phyloP scores from a whole-genome alignment of 2,888 invertebrate genomes.

The Ophion ventricosus region DNA sequence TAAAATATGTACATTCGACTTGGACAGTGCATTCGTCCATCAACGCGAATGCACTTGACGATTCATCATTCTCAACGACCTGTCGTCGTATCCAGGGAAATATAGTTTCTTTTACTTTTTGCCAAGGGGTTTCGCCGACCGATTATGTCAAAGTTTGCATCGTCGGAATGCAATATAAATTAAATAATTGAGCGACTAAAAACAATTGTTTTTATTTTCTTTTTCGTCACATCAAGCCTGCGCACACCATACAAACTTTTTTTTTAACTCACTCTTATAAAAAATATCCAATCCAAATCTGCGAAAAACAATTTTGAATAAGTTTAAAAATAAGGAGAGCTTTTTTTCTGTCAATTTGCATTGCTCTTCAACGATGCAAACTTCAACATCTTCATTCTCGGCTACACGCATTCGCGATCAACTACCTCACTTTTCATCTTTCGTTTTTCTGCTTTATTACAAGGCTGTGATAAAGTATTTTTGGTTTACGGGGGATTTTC shows the following conservation, averaged over 20 bases:
- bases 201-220: background rate
- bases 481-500: background rate
- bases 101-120: background rate
- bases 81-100: background rate
- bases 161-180: background rate
- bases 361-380: no score
- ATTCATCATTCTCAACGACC: background rate
- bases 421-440: background rate
- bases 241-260: background rate
- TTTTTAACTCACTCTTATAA: background rate
- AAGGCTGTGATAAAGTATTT: background rate
- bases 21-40: background rate
- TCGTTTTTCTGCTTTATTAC: background rate
- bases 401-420: no score
- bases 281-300: background rate
- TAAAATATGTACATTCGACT: background rate
- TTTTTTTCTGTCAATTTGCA: background rate
- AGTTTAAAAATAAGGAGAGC: background rate
- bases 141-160: background rate
- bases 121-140: background rate
- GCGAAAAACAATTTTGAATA: background rate
- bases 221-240: background rate
- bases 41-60: background rate
- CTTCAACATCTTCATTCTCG: no score
- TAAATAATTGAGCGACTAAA: background rate